A percentile compares a stretch with the other conserved stretches of the same genome.
Conservation (phyloP, 2,888 invertebrate species). For the Polietes domitor region DNA sequence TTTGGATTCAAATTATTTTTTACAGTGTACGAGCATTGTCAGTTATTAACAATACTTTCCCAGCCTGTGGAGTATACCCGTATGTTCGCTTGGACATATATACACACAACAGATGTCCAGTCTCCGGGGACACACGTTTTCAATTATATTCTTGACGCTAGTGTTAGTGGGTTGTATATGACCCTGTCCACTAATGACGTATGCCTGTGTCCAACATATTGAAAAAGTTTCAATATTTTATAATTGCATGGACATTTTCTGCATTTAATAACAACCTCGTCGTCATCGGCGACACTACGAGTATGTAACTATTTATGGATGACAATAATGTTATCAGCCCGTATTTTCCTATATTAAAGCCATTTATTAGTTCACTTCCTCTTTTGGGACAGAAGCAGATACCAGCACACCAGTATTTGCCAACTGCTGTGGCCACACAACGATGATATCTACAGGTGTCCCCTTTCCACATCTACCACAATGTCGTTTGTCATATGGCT, state of each 20-base stretch:
- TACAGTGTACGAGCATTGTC: background rate
- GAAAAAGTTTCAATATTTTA: slow-evolving; percentile 7
- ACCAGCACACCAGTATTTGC: background rate
- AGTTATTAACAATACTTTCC: background rate
- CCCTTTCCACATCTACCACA: background rate
- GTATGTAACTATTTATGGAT: background rate
- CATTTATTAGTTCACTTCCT: background rate
- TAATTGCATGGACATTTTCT: background rate
- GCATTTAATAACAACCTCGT: no score
- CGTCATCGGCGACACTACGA: background rate
- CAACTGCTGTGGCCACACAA: background rate
- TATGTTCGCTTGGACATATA: background rate
- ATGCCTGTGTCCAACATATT: background rate
- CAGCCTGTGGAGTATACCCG: background rate
- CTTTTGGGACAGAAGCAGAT: background rate
- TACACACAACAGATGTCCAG: background rate
- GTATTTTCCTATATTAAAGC: background rate
- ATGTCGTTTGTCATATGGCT: background rate
- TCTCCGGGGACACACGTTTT: background rate
- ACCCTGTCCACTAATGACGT: background rate
- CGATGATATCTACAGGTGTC: slow-evolving; percentile 8
- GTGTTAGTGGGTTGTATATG: background rate
- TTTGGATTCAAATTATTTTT: no score
- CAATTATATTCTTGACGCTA: background rate
- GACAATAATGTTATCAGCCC: background rate